A percentile compares a stretch with the other conserved stretches of the same genome.
Evolutionary conservation across 2,797 vertebrate species (phyloP).

Genomic region (Acanthopagrus latus): DNA sequence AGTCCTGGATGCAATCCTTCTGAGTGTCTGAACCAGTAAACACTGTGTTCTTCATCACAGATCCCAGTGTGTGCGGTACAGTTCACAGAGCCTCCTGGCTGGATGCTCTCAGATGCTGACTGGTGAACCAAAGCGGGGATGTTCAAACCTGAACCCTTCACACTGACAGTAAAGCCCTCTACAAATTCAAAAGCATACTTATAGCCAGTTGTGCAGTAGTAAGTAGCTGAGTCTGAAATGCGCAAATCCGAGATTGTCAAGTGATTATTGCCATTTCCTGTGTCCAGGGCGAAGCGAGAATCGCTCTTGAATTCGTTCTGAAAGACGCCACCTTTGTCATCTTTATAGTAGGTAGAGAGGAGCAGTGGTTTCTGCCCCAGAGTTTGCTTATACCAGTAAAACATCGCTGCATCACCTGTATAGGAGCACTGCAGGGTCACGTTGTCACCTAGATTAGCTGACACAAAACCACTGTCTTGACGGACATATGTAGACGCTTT

Average conservation of each 20-base stretch:
- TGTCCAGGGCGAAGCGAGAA: no score
- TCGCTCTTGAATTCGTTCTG: no score
- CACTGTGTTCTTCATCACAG: no score
- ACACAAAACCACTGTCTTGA: conserved; percentile 13
- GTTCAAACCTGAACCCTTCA: conserved; percentile 9
- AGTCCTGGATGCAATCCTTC: no score
- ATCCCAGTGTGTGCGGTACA: no score
- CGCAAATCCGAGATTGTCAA: conserved; percentile 21
- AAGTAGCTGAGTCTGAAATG: conserved; percentile 43
- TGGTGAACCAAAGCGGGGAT: conserved; percentile 32
- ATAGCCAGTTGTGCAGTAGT: conserved; percentile 18
- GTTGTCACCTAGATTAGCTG: conserved; percentile 21
- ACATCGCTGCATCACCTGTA: neutral
- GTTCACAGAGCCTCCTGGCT: conserved; percentile 33
- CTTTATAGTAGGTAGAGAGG: no score
- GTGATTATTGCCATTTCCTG: neutral
- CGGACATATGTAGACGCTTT: neutral
- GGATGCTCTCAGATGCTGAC: conserved; percentile 20
- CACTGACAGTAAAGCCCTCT: neutral
- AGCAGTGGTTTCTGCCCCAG: no score
- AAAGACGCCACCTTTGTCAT: no score
- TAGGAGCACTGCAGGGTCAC: conserved; percentile 53
- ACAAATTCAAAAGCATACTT: neutral
- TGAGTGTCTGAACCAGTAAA: no score
- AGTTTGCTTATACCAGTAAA: conserved; percentile 50